phyloP scores from a whole-genome alignment of 2,797 vertebrate genomes.

The Picus viridis region DNA sequence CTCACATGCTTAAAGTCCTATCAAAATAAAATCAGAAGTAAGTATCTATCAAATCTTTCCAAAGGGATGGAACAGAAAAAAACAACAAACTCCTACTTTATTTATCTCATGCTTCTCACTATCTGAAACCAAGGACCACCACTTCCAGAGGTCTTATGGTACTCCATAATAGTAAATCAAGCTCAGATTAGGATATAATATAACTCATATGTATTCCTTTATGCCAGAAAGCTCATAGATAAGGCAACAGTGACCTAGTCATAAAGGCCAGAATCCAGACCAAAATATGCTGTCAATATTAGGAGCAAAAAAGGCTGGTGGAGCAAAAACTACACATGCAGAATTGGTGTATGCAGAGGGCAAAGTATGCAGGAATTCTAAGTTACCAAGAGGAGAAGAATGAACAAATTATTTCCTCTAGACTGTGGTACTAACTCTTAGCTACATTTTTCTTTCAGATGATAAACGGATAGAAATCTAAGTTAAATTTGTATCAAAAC shows the following conservation, averaged over 20 bases:
- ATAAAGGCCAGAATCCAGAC: background rate
- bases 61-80: background rate
- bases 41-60: background rate
- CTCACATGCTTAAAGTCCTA: background rate
- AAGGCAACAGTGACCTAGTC: background rate
- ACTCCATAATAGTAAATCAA: background rate
- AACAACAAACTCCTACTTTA: background rate
- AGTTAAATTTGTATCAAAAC: background rate
- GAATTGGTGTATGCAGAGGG: background rate
- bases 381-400: background rate
- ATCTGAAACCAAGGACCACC: background rate
- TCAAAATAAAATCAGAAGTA: background rate
- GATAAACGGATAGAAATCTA: background rate
- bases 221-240: background rate
- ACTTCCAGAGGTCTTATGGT: background rate
- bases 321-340: background rate
- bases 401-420: background rate
- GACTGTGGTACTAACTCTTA: background rate
- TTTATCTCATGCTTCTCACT: background rate
- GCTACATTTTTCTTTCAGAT: background rate
- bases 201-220: background rate
- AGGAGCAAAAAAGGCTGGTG: background rate
- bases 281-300: background rate
- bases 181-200: background rate
- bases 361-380: fast-evolving